These are phyloP conservation scores for Eueides isabella DNA, from an alignment of 1,140 invertebrate genomes.

Conservation along the genomic window DNA sequence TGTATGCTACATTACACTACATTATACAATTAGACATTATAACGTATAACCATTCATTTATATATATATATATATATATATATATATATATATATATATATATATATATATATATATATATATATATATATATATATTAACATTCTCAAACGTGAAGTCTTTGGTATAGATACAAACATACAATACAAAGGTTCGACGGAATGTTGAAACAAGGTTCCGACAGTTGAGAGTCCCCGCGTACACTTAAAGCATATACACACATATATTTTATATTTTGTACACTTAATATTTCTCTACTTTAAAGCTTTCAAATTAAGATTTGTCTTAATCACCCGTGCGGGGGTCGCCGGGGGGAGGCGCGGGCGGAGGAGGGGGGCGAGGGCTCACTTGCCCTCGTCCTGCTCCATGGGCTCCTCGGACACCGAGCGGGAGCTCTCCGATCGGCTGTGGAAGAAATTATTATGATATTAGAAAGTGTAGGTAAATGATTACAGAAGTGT, in stretches of 20 bases:
- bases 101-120: too few relatives aligned
- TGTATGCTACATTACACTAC: constrained; percentile 21
- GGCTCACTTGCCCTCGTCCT: constrained; percentile 86
- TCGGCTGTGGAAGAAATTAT: constrained; percentile 43
- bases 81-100: too few relatives aligned
- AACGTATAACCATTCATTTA: constrained; percentile 28
- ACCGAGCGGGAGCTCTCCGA: constrained; percentile 87
- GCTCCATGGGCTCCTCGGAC: constrained; percentile 92
- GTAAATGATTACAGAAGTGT: too few relatives aligned
- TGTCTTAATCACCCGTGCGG: constrained; percentile 53
- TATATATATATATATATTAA: too few relatives aligned
- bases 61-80: not conserved
- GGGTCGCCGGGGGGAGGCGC: not conserved
- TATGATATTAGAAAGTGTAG: too few relatives aligned
- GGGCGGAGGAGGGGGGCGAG: constrained; percentile 25
- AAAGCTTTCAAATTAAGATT: constrained; percentile 76
- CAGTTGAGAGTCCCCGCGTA: constrained; percentile 6
- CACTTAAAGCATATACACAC: constrained; percentile 48
- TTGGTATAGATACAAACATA: constrained; percentile 49
- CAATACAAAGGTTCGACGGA: constrained; percentile 40
- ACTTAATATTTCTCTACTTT: constrained; percentile 64
- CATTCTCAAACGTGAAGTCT: constrained; percentile 42
- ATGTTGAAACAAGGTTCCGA: constrained; percentile 43
- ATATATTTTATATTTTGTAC: constrained; percentile 62
- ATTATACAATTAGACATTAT: not conserved